Evolutionary conservation across 2,888 invertebrate genomes (phyloP), one percentile per base, ranked within the genome.

Genomic region (Margaritifera margaritifera): DNA sequence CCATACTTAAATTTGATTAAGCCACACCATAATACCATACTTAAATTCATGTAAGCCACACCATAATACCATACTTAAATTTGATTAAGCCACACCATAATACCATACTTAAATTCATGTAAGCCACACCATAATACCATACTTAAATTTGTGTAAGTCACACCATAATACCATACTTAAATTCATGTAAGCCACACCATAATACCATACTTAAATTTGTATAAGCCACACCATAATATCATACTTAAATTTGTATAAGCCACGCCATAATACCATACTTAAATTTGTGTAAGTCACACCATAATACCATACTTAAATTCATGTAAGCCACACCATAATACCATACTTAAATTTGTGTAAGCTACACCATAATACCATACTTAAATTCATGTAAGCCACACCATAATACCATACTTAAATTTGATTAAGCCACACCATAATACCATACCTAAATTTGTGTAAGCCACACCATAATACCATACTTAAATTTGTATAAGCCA

Each of bases 121-220:
- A 65, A 53, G 6, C 54, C 27, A 27, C 31, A 27, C 18, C 8
- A 25, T 50, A 66, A 54, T 61, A 74, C 74, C 69, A 74, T n/a
- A n/a, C n/a, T n/a, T n/a, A 59, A 59, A 54, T 4, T 27, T 27
- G 27, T 4, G 42, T 27, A 65, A 53, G 6, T 52, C 27, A 27
- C 31, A 27, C 18, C 8, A 25, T 50, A 66, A 54, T 61, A 74
- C 74, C 69, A 74, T n/a, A n/a, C n/a, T n/a, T n/a, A 59, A 59
- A 54, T 4, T 27, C 6, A 6, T 4, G 42, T 27, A 65, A 53
- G 6, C 54, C 27, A 27, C 31, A 27, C 18, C 8, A 25, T 50
- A 66, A 54, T 61, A 74, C 74, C 69, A 74, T n/a, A n/a, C n/a
- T n/a, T n/a, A 59, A 59, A 54, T 4, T 27, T 27, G 27, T 4